Evolutionary conservation across 2,113 vertebrate genomes (phyloP), one percentile per base, ranked within the genome.

Genomic region (Tamias sibiricus): DNA sequence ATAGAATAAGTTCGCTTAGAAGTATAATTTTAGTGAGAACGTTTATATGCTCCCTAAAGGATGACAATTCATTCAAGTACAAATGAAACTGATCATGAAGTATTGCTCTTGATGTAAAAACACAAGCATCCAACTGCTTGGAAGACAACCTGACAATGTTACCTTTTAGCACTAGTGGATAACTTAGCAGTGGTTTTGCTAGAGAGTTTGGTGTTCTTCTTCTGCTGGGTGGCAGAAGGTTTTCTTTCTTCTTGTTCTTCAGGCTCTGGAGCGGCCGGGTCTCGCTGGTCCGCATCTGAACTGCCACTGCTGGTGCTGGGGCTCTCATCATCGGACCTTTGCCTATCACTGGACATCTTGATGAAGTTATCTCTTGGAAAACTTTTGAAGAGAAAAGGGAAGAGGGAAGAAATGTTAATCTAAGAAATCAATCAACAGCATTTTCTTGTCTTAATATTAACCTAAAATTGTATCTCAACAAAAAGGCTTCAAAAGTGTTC

Each of bases 181-280:
- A 99, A 98, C 97, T 99, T 99, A 96, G 99, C 99, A 97, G 99
- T 99, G 98, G 99, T 99, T 99, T 99, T 99, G 99, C 99, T 99
- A 96, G 99, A 99, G 64, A 99, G 98, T 99, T 99, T 99, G 98
- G 99, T 99, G 97, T 99, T 99, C 97, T 99, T 99, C 98, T 99
- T 99, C 98, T 99, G 99, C 97, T 99, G 99, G 22, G 99, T 98
- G 62, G 99, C 99, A 97, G 99, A 99, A 69, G 99, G 99, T 97
- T 99, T 99, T 97, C 99, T 98, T 96, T 99, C 99, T 94, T 99
- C 99, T 96, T 99, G 99, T 49, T 99, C 99, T 93, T 99, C 99
- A 0, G 99, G 98, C 97, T 99, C 99, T 88, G 99, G 99, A 11
- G 99, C 99, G 90, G 99, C 99, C 20, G 99, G 99, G 97, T 99